phyloP scores from a whole-genome alignment of 2,888 invertebrate genomes.

The Epirrhoe alternata region DNA sequence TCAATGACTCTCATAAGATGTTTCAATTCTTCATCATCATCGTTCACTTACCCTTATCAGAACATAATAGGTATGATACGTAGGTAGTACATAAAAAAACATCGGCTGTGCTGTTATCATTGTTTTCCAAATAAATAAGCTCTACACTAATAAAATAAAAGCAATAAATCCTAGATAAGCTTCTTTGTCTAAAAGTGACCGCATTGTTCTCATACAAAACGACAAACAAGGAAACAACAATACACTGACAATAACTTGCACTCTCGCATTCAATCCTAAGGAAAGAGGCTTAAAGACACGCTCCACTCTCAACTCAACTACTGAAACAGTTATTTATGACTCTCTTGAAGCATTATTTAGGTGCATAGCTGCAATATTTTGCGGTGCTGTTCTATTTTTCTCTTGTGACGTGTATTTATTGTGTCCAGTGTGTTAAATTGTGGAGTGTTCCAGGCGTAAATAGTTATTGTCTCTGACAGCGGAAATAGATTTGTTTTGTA shows the following conservation, averaged over 20 bases:
- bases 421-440: constrained; percentile 31
- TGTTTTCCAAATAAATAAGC: too few relatives aligned
- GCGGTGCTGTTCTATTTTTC: constrained; percentile 40
- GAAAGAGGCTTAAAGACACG: constrained; percentile 24
- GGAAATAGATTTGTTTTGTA: constrained; percentile 29
- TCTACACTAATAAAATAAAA: too few relatives aligned
- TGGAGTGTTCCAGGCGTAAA: constrained; percentile 30
- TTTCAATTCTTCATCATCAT: too few relatives aligned
- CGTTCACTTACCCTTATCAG: too few relatives aligned
- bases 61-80: too few relatives aligned
- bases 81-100: too few relatives aligned
- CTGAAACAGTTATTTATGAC: constrained; percentile 47
- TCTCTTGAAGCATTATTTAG: constrained; percentile 46
- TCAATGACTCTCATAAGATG: too few relatives aligned
- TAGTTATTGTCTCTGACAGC: constrained; percentile 30
- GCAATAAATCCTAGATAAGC: not conserved
- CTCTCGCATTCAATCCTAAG: constrained; percentile 15
- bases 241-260: constrained; percentile 20
- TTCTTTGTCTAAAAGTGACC: not conserved
- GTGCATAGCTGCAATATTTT: constrained; percentile 43
- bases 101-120: too few relatives aligned
- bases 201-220: not conserved
- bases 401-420: constrained; percentile 33
- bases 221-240: not conserved
- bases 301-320: constrained; percentile 24